Base-by-base conservation (phyloP, 1,140 invertebrate genomes). In the Heliconius congener region DNA sequence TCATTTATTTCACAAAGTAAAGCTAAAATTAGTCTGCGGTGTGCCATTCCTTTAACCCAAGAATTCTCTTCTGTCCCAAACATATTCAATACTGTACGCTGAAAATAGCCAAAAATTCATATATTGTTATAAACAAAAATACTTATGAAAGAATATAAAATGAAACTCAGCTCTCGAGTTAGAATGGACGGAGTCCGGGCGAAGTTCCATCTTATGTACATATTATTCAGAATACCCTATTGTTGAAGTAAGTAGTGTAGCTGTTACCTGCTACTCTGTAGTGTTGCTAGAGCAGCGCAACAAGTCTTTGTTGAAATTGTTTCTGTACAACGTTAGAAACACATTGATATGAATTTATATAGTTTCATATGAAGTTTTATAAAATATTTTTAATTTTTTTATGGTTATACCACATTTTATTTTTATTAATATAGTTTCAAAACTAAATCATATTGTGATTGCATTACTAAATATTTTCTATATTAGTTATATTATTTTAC, bases 131-230 rank as follows among this genome's bases (percentile, higher is more conserved):
- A 66, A 13, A 27, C 23, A 27, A 66, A 66, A 27, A 27, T 66
- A 66, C 60, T 57, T 19, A 57, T 11, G 55, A 57, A 57, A 23
- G 8, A n/a, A 66, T 27, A 66, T 27, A 66, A 66, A 66, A 66
- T 66, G 60, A 74, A 73, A 78, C 55, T 70, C 55, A 78, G 72
- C 77, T 39, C 77, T 78, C 50, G 18, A 78, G 72, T 27, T 74
- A 71, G 72, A 78, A 78, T 78, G 72, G 71, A 78, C 66, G 60
- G 60, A 66, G 77, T 78, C 77, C 73, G 77, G 72, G 73, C 71
- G 71, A 78, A 78, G 72, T 74, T 74, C 42, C 77, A 70, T 78
- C 77, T 78, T 78, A 78, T 74, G 77, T 66, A 30, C 60, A 66
- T 74, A 70, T 78, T 78, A 74, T 78, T 74, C 77, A 70, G 57